Evolutionary conservation across 2,888 invertebrate species (phyloP).

Genomic region (Tipula lateralis): DNA sequence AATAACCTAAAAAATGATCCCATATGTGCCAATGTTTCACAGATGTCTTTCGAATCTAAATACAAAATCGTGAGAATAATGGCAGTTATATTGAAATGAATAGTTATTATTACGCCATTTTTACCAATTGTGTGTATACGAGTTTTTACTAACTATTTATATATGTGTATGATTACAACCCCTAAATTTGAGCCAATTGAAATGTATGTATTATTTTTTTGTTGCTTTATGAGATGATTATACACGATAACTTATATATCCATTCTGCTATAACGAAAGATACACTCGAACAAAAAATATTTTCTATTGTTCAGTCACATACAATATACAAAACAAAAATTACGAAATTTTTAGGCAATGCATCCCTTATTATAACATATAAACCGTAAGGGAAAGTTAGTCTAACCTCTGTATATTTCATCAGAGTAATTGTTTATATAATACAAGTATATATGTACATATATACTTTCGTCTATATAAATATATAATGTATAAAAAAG

Average conservation of each 20-base stretch:
- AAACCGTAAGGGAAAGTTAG: constrained; percentile 8
- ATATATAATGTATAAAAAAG: neutral
- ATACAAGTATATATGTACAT: neutral
- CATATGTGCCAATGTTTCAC: neutral
- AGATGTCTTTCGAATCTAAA: neutral
- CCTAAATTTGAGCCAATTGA: constrained; percentile 7
- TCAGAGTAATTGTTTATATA: neutral
- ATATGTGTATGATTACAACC: neutral
- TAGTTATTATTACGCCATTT: constrained; percentile 24
- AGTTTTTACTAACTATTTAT: neutral
- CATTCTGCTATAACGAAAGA: neutral
- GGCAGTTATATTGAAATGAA: neutral
- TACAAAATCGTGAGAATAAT: constrained; percentile 6
- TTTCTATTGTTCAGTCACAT: neutral
- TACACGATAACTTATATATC: neutral
- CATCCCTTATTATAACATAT: neutral
- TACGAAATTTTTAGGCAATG: neutral
- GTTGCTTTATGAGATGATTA: neutral
- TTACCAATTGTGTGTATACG: neutral
- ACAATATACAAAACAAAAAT: neutral
- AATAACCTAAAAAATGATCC: neutral
- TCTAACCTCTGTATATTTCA: neutral
- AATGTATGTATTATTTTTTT: neutral
- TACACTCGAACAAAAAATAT: neutral
- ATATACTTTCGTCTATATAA: neutral